A percentile compares a stretch with the other conserved stretches of the same genome.
These are phyloP conservation scores for Euborellia annulipes DNA, from an alignment of 1,140 invertebrate species.

Conservation along the genomic window DNA sequence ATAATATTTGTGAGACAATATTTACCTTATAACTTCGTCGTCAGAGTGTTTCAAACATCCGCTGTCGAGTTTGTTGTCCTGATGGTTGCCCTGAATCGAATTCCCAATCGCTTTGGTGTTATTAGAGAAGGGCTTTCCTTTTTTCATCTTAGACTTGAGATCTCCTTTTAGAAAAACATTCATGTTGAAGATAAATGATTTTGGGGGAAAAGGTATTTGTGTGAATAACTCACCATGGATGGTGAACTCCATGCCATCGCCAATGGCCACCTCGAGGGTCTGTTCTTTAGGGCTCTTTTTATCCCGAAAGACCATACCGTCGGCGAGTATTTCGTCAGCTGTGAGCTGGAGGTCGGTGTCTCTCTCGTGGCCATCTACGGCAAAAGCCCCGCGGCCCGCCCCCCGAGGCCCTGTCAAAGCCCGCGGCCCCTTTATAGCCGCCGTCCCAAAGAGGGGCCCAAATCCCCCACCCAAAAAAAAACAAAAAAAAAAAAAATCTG, in stretches of 20 bases:
- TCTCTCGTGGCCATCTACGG: slow-evolving; percentile 33
- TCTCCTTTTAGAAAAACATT: slow-evolving; percentile 40
- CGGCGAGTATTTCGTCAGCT: slow-evolving; percentile 58
- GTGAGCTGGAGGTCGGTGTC: slow-evolving; percentile 22
- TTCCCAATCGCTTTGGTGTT: slow-evolving; percentile 52
- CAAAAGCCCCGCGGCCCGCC: too few relatives aligned
- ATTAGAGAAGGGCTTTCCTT: slow-evolving; percentile 52
- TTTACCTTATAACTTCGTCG: too few relatives aligned
- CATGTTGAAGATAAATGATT: too few relatives aligned
- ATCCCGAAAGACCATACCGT: slow-evolving; percentile 67
- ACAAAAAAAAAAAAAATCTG: too few relatives aligned
- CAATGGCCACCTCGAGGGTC: slow-evolving; percentile 69
- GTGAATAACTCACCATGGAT: slow-evolving; percentile 70
- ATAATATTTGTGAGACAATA: too few relatives aligned
- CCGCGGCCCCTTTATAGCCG: too few relatives aligned
- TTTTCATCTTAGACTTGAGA: slow-evolving; percentile 53
- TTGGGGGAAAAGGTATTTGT: too few relatives aligned
- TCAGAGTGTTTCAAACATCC: too few relatives aligned
- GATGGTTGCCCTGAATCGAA: slow-evolving; percentile 44
- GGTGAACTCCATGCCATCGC: slow-evolving; percentile 80
- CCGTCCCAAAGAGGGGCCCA: too few relatives aligned
- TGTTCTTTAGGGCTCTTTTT: slow-evolving; percentile 66
- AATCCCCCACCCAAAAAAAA: too few relatives aligned
- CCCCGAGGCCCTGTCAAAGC: too few relatives aligned
- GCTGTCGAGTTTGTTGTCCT: slow-evolving; percentile 54